Percentiles rank a stretch among this genome's conserved stretches.
These are phyloP conservation scores for Catalaphyllia jardinei DNA, from an alignment of 64 coral and sea anemone genomes.

Conservation along the genomic window DNA sequence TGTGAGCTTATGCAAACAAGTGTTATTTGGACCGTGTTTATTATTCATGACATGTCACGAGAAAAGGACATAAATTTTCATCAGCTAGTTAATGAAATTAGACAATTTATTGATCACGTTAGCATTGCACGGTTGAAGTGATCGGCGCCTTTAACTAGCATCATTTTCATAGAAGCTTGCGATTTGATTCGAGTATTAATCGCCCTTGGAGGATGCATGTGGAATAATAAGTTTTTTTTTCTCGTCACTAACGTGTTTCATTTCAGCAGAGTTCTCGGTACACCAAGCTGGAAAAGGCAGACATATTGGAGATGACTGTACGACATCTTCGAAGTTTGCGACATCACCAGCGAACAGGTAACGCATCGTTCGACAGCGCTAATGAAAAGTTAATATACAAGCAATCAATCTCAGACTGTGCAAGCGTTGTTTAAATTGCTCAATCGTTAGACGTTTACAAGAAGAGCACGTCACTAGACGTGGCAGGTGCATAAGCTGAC, in stretches of 20 bases:
- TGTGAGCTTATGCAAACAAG: not conserved
- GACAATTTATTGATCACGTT: not conserved
- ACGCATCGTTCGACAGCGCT: not conserved
- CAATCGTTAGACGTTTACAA: not conserved
- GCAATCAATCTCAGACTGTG: not conserved
- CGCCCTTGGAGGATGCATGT: too few relatives aligned
- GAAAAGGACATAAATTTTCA: not conserved
- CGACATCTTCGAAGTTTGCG: slow-evolving; percentile 63
- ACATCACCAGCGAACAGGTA: slow-evolving; percentile 43
- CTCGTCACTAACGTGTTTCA: not conserved
- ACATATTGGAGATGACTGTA: slow-evolving; percentile 97
- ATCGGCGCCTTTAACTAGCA: not conserved
- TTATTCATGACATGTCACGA: not conserved
- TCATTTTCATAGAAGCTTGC: not conserved
- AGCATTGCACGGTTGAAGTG: not conserved
- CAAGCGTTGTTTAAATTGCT: not conserved
- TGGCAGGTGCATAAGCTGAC: not conserved
- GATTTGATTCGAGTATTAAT: too few relatives aligned
- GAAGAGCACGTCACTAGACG: not conserved
- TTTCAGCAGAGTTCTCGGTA: slow-evolving; percentile 77
- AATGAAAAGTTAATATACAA: slow-evolving; percentile 10
- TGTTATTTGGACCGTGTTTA: not conserved
- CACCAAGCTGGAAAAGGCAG: slow-evolving; percentile 95
- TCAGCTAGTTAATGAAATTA: not conserved
- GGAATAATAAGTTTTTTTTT: too few relatives aligned